Evolutionary conservation across 2,113 vertebrate species (phyloP).

Genomic region (Conger conger): DNA sequence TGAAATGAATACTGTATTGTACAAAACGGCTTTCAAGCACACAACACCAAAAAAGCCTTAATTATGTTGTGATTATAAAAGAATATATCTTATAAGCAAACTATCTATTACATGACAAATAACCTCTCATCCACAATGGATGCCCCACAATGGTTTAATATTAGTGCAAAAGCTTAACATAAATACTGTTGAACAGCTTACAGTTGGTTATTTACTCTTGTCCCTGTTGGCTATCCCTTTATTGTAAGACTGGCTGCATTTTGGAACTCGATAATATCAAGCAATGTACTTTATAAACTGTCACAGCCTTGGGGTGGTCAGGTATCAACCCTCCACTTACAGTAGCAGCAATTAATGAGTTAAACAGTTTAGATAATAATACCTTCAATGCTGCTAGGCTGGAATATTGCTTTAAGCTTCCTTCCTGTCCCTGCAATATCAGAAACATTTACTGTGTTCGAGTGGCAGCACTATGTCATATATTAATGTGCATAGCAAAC

Average conservation of each 20-base stretch:
- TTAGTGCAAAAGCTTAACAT: too few relatives aligned
- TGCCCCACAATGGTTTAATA: neutral
- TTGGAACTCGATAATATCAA: neutral
- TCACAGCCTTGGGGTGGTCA: neutral
- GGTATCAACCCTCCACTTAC: neutral
- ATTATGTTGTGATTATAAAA: too few relatives aligned
- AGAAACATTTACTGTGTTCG: neutral
- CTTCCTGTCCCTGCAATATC: neutral
- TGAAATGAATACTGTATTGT: neutral
- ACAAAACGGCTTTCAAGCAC: too few relatives aligned
- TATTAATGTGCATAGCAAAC: neutral
- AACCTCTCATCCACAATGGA: neutral
- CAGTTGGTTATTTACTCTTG: neutral
- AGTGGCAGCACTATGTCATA: neutral
- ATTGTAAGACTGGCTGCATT: neutral
- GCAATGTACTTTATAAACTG: neutral
- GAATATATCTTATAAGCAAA: neutral
- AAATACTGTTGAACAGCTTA: too few relatives aligned
- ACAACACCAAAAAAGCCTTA: too few relatives aligned
- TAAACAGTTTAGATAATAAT: neutral
- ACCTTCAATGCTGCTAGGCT: neutral
- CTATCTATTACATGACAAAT: too few relatives aligned
- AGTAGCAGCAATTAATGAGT: neutral
- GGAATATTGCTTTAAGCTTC: neutral
- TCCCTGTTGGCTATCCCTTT: neutral